phyloP scores from a whole-genome alignment of 2,888 invertebrate genomes.

The Notocelia uddmanniana region DNA sequence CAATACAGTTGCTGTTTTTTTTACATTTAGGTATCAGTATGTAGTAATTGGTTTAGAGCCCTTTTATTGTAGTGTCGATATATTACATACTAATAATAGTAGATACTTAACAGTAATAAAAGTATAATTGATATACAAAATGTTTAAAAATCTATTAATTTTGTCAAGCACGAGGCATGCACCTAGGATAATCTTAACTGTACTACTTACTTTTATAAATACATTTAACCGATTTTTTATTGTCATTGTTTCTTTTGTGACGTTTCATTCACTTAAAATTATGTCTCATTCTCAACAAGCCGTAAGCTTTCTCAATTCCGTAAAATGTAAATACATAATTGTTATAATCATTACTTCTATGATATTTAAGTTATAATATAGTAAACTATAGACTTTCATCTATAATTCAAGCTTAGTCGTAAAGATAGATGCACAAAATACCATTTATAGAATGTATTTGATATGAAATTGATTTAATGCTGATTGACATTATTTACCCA shows the following conservation, averaged over 20 bases:
- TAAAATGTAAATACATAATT: constrained; percentile 45
- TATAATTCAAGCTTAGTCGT: constrained; percentile 53
- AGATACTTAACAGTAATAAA: constrained; percentile 38
- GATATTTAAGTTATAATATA: constrained; percentile 36
- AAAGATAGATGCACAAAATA: constrained; percentile 65
- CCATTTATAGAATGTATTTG: constrained; percentile 61
- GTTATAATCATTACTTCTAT: constrained; percentile 38
- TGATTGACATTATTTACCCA: constrained; percentile 81
- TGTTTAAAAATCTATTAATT: constrained; percentile 42
- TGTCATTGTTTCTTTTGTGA: constrained; percentile 62
- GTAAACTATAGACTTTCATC: constrained; percentile 34
- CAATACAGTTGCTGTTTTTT: constrained; percentile 15
- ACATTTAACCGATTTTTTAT: constrained; percentile 56
- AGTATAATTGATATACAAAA: constrained; percentile 41
- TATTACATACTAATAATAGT: constrained; percentile 31
- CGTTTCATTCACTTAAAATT: constrained; percentile 31
- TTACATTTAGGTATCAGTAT: neutral
- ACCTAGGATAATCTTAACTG: constrained; percentile 52
- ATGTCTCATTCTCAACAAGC: constrained; percentile 44
- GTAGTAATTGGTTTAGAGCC: constrained; percentile 12
- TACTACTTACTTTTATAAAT: constrained; percentile 48
- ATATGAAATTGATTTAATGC: constrained; percentile 83
- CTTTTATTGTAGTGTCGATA: constrained; percentile 27
- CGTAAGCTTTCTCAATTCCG: constrained; percentile 48
- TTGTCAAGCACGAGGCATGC: constrained; percentile 62